Evolutionary conservation across 2,113 vertebrate genomes (phyloP).

Genomic region (Cyanoderma ruficeps): DNA sequence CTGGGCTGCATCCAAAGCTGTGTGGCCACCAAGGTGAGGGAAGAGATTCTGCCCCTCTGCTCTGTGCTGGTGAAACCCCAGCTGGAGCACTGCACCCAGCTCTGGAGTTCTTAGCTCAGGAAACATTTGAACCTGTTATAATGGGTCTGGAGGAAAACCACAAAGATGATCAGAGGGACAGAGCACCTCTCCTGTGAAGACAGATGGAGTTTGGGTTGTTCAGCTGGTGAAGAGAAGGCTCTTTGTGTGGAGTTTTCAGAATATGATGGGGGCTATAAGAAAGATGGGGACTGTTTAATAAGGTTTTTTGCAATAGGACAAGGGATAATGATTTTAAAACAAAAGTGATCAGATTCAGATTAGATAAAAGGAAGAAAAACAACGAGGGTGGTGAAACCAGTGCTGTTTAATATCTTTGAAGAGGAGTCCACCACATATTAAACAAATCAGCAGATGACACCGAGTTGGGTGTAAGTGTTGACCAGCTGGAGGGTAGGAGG

Average conservation of each 20-base stretch:
- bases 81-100: neutral
- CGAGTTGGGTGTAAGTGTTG: fast-evolving
- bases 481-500: neutral
- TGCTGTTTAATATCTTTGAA: neutral
- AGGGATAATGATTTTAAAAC: neutral
- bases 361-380: neutral
- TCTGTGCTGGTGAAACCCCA: neutral
- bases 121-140: neutral
- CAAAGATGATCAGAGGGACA: neutral
- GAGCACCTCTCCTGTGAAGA: neutral
- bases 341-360: neutral
- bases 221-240: neutral
- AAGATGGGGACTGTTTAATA: neutral
- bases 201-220: neutral
- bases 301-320: neutral
- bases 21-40: fast-evolving
- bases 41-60: neutral
- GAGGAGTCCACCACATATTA: neutral
- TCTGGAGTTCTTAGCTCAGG: neutral
- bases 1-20: neutral
- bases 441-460: neutral
- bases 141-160: neutral
- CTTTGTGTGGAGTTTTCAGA: neutral
- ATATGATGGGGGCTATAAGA: neutral
- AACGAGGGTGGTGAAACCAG: neutral